A percentile compares a stretch with the other conserved stretches of the same genome.
phyloP scores from a whole-genome alignment of 2,113 vertebrate genomes.

The Girardinichthys multiradiatus region DNA sequence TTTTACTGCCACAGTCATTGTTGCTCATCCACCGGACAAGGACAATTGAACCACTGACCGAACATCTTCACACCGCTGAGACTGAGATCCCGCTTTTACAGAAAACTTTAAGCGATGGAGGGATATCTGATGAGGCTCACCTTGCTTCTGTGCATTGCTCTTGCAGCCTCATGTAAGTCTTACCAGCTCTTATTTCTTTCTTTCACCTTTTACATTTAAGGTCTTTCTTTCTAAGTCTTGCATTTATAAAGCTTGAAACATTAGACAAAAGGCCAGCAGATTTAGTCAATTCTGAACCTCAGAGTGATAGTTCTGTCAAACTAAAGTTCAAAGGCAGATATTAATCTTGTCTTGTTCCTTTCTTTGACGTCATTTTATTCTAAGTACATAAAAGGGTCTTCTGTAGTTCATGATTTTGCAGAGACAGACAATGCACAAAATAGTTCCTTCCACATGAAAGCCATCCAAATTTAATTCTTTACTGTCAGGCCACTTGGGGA shows the following conservation, averaged over 20 bases:
- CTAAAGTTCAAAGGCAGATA: conserved; percentile 33
- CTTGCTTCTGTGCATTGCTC: conserved; percentile 63
- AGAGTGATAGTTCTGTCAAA: conserved; percentile 11
- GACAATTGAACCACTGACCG: conserved; percentile 28
- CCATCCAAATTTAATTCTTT: neutral
- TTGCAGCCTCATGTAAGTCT: conserved; percentile 70
- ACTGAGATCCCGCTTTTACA: conserved; percentile 27
- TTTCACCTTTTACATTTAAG: neutral
- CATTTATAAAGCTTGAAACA: neutral
- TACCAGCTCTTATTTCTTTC: neutral
- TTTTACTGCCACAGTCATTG: conserved; percentile 45
- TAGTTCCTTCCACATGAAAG: neutral
- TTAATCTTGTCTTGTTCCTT: conserved; percentile 4
- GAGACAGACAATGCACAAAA: conserved; percentile 20
- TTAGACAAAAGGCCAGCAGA: neutral
- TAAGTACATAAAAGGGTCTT: conserved; percentile 13
- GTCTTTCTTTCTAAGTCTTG: neutral
- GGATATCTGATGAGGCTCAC: conserved; percentile 19
- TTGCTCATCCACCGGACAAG: conserved; percentile 40
- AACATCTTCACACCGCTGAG: conserved; percentile 40
- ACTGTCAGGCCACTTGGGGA: neutral
- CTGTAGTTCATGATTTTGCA: neutral
- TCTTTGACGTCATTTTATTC: conserved; percentile 18
- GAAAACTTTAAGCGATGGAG: conserved; percentile 64
- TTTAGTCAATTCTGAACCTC: conserved; percentile 16